Base-by-base conservation (phyloP, 2,888 invertebrate species). In the Dolomedes plantarius region DNA sequence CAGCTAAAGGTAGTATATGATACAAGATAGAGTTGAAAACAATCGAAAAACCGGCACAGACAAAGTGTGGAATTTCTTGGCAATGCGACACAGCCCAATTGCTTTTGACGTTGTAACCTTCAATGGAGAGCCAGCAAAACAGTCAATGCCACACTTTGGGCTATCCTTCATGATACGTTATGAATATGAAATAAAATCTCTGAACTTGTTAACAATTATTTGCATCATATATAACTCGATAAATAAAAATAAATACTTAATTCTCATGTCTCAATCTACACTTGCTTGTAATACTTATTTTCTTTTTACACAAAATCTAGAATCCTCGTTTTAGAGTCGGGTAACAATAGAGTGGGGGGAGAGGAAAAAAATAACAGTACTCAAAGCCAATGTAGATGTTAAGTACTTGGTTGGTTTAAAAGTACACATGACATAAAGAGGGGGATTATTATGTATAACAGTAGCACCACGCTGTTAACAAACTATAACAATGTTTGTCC, bases 391-490 rank as follows among this genome's bases (percentile, higher is more conserved):
- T 65, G 67, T 46, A 81, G 39, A 80, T 31, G 56, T 50, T 81
- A 81, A 81, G 81, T 81, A 81, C 81, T 75, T 31, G 46, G 65
- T 62, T 28, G 62, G 62, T 74, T 79, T 80, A 29, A 73, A 80
- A 80, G 73, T 80, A 80, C 41, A 69, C 73, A 62, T 69, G 56
- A 75, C 68, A 75, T 67, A 74, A 68, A 81, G 62, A n/a, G n/a
- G 23, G 36, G 32, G 6, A 7, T n/a, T 67, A 32, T 65, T 27
- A 32, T 65, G 23, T 32, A 65, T 32, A 81, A 81, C 75, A 75
- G 27, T 75, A 81, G 81, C 74, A 81, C 81, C 81, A 75, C 81
- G 75, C 81, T 81, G 75, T 69, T 41, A 29, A 67, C 75, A 81
- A 72, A 75, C 69, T 75, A 75, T 27, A 62, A 67, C 67, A 81